Percentiles rank a stretch among this genome's conserved stretches.
phyloP scores from a whole-genome alignment of 2,113 vertebrate species.

The Ginglymostoma cirratum region DNA sequence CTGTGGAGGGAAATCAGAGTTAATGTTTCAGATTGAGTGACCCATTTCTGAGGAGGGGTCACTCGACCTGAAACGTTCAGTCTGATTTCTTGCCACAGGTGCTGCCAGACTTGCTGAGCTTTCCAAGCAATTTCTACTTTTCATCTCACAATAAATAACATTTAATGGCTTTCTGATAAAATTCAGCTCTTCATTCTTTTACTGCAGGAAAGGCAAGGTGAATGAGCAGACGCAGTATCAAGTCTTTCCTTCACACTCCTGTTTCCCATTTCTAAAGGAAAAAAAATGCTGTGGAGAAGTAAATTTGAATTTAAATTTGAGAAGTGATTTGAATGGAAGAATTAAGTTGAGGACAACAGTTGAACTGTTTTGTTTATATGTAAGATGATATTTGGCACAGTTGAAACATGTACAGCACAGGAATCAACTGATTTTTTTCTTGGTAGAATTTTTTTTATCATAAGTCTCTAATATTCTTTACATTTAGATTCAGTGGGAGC shows the following conservation, averaged over 20 bases:
- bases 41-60: no score
- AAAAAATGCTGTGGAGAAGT: background rate
- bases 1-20: no score
- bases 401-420: background rate
- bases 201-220: background rate
- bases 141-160: no score
- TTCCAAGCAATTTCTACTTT: no score
- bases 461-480: background rate
- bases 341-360: background rate
- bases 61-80: no score
- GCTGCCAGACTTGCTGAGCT: no score
- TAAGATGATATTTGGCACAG: background rate
- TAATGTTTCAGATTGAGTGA: no score
- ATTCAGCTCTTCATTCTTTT: background rate
- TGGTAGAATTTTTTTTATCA: background rate
- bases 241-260: background rate
- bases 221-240: background rate
- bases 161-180: no score
- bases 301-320: no score
- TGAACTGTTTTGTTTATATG: background rate
- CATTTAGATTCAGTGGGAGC: background rate
- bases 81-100: no score
- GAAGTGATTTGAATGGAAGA: background rate
- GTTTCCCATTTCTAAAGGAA: background rate
- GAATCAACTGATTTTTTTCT: background rate